Conservation (phyloP, 1,140 invertebrate genomes). For the Drosophila ananassae region DNA sequence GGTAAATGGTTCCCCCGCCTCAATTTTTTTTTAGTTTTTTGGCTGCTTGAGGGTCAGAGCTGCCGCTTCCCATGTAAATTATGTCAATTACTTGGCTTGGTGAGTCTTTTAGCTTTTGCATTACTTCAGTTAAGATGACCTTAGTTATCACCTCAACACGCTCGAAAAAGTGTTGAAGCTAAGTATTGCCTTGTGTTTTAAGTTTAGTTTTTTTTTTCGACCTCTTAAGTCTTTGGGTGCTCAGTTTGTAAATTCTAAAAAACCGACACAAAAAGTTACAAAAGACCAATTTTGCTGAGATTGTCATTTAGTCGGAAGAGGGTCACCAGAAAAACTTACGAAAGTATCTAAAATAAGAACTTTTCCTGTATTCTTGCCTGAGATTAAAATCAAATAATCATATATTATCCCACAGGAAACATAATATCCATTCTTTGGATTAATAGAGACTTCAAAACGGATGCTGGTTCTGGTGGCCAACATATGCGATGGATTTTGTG, state of each 20-base stretch:
- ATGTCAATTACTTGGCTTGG: conserved; percentile 40
- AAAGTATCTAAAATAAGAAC: background rate
- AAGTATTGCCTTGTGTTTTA: conserved; percentile 12
- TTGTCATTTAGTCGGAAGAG: background rate
- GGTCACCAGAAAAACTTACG: background rate
- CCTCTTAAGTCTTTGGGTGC: conserved; percentile 5
- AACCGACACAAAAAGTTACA: conserved; percentile 9
- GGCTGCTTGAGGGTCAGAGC: conserved; percentile 49
- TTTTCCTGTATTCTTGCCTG: too few relatives aligned
- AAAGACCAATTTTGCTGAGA: background rate
- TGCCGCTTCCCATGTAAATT: conserved; percentile 48
- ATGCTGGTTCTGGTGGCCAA: conserved; percentile 7
- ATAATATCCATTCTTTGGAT: conserved; percentile 7
- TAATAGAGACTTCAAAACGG: conserved; percentile 3
- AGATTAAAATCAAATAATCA: too few relatives aligned
- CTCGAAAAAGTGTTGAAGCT: conserved; percentile 41
- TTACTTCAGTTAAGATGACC: conserved; percentile 28
- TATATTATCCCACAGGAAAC: conserved; percentile 16
- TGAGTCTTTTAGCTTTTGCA: conserved; percentile 45
- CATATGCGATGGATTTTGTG: conserved; percentile 20
- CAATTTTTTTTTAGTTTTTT: conserved; percentile 10
- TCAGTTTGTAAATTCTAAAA: conserved; percentile 12
- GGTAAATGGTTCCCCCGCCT: conserved; percentile 8
- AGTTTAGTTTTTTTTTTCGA: background rate
- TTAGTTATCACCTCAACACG: conserved; percentile 28